Conservation (phyloP, 2,888 invertebrate genomes). For the Aphodius granarius region DNA sequence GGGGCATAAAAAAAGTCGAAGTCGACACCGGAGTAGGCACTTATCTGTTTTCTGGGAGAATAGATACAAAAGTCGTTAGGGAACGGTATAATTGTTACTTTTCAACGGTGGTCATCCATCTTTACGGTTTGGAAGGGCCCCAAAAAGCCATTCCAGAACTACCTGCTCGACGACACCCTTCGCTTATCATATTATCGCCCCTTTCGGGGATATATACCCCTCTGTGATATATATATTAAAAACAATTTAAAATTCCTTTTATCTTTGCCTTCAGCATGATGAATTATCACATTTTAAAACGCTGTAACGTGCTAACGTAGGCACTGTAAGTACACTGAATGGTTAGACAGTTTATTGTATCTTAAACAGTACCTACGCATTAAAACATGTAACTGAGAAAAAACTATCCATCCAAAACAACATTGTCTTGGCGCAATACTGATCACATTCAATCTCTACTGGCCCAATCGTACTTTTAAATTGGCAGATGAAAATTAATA, state of each 20-base stretch:
- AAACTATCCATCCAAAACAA: no score
- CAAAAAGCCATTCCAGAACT: conserved; percentile 48
- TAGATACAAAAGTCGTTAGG: conserved; percentile 40
- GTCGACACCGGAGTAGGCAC: conserved; percentile 28
- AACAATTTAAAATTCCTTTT: not conserved
- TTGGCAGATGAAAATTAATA: no score
- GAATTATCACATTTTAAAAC: not conserved
- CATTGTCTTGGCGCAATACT: no score
- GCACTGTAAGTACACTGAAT: no score
- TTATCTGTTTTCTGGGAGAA: conserved; percentile 40
- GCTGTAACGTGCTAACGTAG: not conserved
- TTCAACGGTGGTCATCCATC: conserved; percentile 51
- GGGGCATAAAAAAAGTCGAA: conserved; percentile 8
- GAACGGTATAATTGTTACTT: conserved; percentile 50
- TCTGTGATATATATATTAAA: not conserved
- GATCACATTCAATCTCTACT: no score
- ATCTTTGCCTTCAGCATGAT: not conserved
- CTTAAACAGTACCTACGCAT: no score
- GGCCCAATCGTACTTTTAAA: no score
- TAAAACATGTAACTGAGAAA: no score
- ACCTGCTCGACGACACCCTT: conserved; percentile 43
- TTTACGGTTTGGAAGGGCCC: conserved; percentile 45
- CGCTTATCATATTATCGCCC: conserved; percentile 36
- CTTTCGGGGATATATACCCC: not conserved
- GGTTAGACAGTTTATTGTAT: no score